phyloP scores from a whole-genome alignment of 2,888 invertebrate genomes.

The Cheilosia soror region DNA sequence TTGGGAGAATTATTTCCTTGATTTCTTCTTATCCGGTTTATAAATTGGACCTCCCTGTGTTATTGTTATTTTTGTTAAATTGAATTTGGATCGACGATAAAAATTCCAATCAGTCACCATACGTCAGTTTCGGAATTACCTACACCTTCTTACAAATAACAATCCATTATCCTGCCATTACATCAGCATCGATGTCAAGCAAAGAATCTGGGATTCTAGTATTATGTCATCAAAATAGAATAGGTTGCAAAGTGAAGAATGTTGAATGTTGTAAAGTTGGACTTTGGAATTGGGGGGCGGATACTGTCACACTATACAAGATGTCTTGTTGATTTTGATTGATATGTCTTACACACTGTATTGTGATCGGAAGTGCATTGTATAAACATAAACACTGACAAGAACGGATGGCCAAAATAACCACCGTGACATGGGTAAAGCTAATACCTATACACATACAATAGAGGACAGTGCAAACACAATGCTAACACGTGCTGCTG shows the following conservation, averaged over 20 bases:
- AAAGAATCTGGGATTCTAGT: constrained; percentile 42
- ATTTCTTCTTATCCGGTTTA: not conserved
- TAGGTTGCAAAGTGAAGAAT: not conserved
- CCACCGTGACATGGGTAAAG: constrained; percentile 53
- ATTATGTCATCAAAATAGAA: not conserved
- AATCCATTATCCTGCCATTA: constrained; percentile 37
- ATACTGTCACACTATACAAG: not conserved
- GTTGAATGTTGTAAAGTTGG: not conserved
- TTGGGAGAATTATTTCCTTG: constrained; percentile 2
- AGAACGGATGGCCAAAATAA: constrained; percentile 38
- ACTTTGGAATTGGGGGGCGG: not conserved
- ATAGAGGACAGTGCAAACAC: constrained; percentile 19
- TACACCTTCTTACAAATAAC: constrained; percentile 16
- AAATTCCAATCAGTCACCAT: constrained; percentile 39
- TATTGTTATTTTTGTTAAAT: not conserved
- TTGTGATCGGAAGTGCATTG: constrained; percentile 62
- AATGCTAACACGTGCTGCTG: constrained; percentile 13
- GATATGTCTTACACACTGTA: constrained; percentile 59
- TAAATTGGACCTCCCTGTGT: not conserved
- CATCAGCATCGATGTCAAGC: constrained; percentile 39
- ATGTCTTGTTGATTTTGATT: constrained; percentile 64
- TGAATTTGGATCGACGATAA: constrained; percentile 39
- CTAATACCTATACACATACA: constrained; percentile 44
- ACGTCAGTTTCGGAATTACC: constrained; percentile 39
- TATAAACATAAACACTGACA: constrained; percentile 18